Evolutionary conservation across 1,140 invertebrate species (phyloP), one percentile per base, ranked within the genome.

Genomic region (Euwallacea fornicatus): DNA sequence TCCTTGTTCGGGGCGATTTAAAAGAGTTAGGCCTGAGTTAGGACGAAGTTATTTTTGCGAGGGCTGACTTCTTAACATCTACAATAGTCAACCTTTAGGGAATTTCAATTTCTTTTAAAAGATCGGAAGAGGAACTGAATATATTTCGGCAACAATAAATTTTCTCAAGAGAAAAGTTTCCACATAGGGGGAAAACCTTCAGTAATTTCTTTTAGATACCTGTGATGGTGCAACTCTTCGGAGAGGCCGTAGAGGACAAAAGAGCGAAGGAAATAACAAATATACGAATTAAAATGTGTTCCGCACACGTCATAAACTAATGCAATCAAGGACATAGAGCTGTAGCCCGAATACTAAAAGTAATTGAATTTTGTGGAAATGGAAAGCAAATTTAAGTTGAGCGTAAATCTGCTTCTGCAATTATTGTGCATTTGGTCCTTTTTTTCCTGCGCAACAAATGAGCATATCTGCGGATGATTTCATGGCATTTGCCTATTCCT

Each of bases 351-450:
- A 69, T 69, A 69, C 9, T 69, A 69, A 69, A 61, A 61, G 66
- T 43, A 69, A 69, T 69, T 69, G 56, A 69, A 69, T 69, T 59
- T 60, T 69, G 66, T 50, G 66, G 66, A 53, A 69, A 69, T 69
- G 58, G 61, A 69, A 69, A 69, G 55, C 66, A 69, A 69, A 69
- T 69, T 69, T 61, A 69, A 60, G 56, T 69, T 69, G 58, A n/a
- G 47, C 59, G 15, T 69, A 61, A 69, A 60, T 69, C 41, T 59
- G 66, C 56, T 69, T 50, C 7, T 58, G 46, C 61, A 69, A 69
- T 69, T 69, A 69, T 69, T 50, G 55, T 33, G 10, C 66, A 15
- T 56, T 56, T 56, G 2, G n/a, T 15, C 21, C n/a, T 8, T 9
- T 53, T 47, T 47, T 69, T 69, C 41, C 10, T 42, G 50, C 42